A percentile compares a stretch with the other conserved stretches of the same genome.
These are phyloP conservation scores for Heliconius hermathena DNA, from an alignment of 1,140 invertebrate species.

Conservation along the genomic window DNA sequence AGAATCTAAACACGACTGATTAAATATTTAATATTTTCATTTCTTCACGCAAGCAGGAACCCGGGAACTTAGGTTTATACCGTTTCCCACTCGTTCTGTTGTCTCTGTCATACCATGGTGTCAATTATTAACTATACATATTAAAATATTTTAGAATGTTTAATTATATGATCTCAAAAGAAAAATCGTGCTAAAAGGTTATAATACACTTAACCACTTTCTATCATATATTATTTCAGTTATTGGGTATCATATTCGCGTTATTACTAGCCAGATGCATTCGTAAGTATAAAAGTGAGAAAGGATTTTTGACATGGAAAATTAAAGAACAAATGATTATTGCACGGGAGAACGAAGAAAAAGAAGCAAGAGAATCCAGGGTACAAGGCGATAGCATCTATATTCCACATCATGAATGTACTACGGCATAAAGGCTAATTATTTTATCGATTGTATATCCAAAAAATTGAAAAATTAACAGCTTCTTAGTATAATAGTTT, in stretches of 20 bases:
- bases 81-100: too few species aligned
- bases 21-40: too few species aligned
- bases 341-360: slow-evolving; percentile 53
- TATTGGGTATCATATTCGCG: slow-evolving; percentile 92
- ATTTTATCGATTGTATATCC: background rate
- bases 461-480: background rate
- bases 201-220: too few species aligned
- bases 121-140: too few species aligned
- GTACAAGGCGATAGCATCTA: slow-evolving; percentile 48
- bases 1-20: too few species aligned
- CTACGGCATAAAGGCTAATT: slow-evolving; percentile 52
- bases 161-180: too few species aligned
- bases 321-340: slow-evolving; percentile 70
- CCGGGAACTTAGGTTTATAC: too few species aligned
- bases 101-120: too few species aligned
- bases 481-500: background rate
- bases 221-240: slow-evolving; percentile 75
- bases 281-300: slow-evolving; percentile 88
- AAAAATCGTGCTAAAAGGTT: too few species aligned
- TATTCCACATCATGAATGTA: slow-evolving; percentile 59
- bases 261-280: slow-evolving; percentile 91
- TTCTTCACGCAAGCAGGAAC: too few species aligned
- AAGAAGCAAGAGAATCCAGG: slow-evolving; percentile 29
- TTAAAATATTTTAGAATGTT: too few species aligned
- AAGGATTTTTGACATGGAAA: slow-evolving; percentile 84